Base-by-base conservation (phyloP, 2,797 vertebrate species). In the Gallinago solitaria region DNA sequence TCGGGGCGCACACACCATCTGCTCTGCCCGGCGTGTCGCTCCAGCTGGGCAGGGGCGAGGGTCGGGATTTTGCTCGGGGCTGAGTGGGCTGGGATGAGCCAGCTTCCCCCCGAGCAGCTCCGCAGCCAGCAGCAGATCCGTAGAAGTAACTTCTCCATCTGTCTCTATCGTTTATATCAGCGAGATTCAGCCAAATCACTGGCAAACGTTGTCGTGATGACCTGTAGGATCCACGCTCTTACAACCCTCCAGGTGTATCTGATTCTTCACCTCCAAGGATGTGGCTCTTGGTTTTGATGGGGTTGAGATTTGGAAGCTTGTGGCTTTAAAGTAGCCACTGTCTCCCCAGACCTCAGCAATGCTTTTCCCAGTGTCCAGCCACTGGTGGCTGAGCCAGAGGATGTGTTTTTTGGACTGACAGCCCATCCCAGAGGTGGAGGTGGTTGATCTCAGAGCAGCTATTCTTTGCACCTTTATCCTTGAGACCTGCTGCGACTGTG, bases 401-500 rank as follows among this genome's bases (percentile, higher is more conserved):
- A 18, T 13, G 12, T 71, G 23, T 7, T 82, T 73, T 82, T 67
- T 16, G 45, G 48, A 56, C 12, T 76, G 35, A 53, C 47, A 7
- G 12, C 9, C 4, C 4, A 53, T 76, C 33, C 61, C 2, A 0
- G 56, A 2, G 1, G 37, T 37, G 25, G 56, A 50, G 47, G 41
- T 59, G 37, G 56, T 60, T 33, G 84, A 56, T 41, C 76, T 77
- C 61, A 24, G 61, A 73, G 75, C 12, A 14, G 23, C 69, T 39
- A 18, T 3, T 0, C 24, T 85, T 59, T 41, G 47, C 20, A 19
- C 67, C 71, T 63, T 77, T 39, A 24, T 87, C 75, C 86, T 77
- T 63, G 33, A 33, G 83, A 60, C 28, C 83, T 45, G 32, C 76
- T 70, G 77, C 0, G 0, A 11, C 43, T 53, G 50, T 27, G 43